Percentiles rank a stretch among this genome's conserved stretches.
These are phyloP conservation scores for Chrysodeixis includens DNA, from an alignment of 2,888 invertebrate genomes.

Conservation along the genomic window DNA sequence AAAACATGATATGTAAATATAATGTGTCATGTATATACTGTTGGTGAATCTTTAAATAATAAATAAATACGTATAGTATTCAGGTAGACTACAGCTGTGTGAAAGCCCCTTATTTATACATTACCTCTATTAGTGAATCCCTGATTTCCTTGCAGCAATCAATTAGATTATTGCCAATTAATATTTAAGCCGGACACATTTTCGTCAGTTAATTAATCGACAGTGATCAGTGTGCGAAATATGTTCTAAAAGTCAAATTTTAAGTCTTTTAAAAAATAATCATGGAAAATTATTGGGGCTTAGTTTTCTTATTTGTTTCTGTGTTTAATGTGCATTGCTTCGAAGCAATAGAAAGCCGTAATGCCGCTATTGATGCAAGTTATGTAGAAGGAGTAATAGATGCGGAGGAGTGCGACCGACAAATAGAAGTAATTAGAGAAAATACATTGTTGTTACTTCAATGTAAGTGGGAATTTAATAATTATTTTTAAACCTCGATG, in stretches of 20 bases:
- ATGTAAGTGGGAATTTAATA: conserved; percentile 33
- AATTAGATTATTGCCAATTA: no score
- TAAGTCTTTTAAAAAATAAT: no score
- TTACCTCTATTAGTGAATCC: no score
- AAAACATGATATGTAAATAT: no score
- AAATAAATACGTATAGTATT: no score
- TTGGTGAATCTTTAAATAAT: no score
- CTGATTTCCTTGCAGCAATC: no score
- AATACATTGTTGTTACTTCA: conserved; percentile 38
- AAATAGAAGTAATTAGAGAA: conserved; percentile 31
- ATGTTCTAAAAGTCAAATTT: background rate
- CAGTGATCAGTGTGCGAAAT: background rate
- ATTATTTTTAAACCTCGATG: no score
- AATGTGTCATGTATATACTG: no score
- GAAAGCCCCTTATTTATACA: no score
- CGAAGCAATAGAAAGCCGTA: conserved; percentile 13
- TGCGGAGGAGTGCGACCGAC: conserved; percentile 43
- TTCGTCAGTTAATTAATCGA: background rate
- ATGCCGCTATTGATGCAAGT: conserved; percentile 20
- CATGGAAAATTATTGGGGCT: conserved; percentile 13
- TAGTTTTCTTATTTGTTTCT: conserved; percentile 22
- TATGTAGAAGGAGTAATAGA: conserved; percentile 37
- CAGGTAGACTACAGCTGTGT: no score
- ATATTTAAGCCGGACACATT: background rate
- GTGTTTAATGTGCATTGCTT: conserved; percentile 23